Conservation (phyloP, 2,888 invertebrate species). For the Tenthredo notha region DNA sequence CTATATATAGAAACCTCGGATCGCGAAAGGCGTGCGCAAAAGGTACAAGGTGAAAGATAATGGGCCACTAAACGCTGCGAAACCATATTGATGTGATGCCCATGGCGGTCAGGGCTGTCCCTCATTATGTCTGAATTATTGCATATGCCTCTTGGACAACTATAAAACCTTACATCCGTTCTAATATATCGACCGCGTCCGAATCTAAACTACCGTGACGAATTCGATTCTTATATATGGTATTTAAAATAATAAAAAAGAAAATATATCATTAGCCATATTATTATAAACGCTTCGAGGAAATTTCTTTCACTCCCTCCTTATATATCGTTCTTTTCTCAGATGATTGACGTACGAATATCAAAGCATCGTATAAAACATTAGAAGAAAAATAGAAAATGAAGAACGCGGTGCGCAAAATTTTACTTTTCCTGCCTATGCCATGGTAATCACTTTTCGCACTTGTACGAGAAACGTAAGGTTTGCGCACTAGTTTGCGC, state of each 20-base stretch:
- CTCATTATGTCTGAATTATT: slow-evolving; percentile 65
- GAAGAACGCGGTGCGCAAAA: no score
- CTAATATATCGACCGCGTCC: slow-evolving; percentile 47
- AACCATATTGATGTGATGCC: slow-evolving; percentile 53
- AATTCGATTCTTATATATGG: not conserved
- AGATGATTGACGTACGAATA: not conserved
- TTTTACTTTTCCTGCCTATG: no score
- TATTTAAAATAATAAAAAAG: no score
- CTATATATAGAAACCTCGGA: slow-evolving; percentile 4
- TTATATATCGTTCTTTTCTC: no score
- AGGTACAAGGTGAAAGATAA: slow-evolving; percentile 52
- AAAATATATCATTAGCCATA: not conserved
- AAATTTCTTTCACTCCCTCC: not conserved
- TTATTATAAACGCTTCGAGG: not conserved
- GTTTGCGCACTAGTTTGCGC: no score
- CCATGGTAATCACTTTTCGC: no score
- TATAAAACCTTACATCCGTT: slow-evolving; percentile 62
- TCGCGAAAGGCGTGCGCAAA: slow-evolving; percentile 47
- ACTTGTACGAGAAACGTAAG: no score
- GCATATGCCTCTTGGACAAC: slow-evolving; percentile 60
- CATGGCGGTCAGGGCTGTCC: slow-evolving; percentile 60
- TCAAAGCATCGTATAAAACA: not conserved
- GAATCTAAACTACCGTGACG: slow-evolving; percentile 39
- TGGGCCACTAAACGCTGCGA: slow-evolving; percentile 47
- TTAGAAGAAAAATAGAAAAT: no score